phyloP scores from a whole-genome alignment of 2,113 vertebrate genomes.

The Balaeniceps rex region DNA sequence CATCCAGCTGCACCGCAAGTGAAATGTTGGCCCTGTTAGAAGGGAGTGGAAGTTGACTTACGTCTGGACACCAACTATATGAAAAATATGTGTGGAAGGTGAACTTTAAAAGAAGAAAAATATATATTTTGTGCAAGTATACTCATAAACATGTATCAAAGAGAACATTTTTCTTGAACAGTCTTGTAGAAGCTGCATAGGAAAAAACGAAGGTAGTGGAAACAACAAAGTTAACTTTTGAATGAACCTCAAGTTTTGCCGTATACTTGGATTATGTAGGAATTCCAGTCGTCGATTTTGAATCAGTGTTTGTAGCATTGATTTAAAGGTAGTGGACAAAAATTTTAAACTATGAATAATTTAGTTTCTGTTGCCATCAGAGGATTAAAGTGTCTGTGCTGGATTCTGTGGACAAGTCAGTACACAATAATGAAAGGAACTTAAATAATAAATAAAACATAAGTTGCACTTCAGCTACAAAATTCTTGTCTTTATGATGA shows the following conservation, averaged over 20 bases:
- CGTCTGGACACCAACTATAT: background rate
- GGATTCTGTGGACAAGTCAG: slow-evolving; percentile 36
- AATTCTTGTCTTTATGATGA: slow-evolving; percentile 29
- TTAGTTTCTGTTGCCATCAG: slow-evolving; percentile 6
- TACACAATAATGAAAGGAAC: slow-evolving; percentile 40
- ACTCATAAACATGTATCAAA: background rate
- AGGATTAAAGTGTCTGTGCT: slow-evolving; percentile 41
- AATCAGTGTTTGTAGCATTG: slow-evolving; percentile 52
- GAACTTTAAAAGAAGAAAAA: background rate
- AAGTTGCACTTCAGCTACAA: slow-evolving; percentile 28
- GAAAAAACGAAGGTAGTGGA: background rate
- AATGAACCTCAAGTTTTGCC: background rate
- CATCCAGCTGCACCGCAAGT: background rate
- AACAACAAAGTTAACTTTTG: background rate
- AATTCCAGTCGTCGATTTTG: background rate
- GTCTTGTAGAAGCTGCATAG: background rate
- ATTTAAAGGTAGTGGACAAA: slow-evolving; percentile 52
- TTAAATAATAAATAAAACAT: slow-evolving; percentile 65
- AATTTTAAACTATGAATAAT: slow-evolving; percentile 45
- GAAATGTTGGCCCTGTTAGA: background rate
- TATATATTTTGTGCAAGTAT: background rate
- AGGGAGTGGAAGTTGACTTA: background rate
- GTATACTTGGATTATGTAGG: background rate
- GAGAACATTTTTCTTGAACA: background rate
- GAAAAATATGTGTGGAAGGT: background rate